Percentiles rank a stretch among this genome's conserved stretches.
Evolutionary conservation across 2,888 invertebrate genomes (phyloP).

Genomic region (Sinodicranocentrus sp.): DNA sequence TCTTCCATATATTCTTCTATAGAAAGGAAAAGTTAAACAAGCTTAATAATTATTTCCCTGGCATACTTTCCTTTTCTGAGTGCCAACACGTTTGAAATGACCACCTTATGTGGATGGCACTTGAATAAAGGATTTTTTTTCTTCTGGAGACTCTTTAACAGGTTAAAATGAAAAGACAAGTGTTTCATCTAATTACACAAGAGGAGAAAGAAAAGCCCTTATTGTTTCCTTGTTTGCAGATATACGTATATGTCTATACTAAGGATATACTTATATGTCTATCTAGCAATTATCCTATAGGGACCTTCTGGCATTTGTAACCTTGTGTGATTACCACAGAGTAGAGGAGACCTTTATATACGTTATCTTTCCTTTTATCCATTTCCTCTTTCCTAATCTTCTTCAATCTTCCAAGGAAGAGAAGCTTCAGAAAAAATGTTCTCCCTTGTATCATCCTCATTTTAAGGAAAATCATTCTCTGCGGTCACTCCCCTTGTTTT

Average conservation of each 20-base stretch:
- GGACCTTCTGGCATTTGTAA: slow-evolving; percentile 10
- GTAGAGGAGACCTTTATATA: not conserved
- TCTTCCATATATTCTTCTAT: slow-evolving; percentile 2
- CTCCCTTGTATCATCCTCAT: no score
- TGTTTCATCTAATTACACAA: slow-evolving; percentile 64
- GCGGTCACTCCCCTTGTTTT: no score
- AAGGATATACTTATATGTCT: no score
- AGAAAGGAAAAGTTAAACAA: slow-evolving; percentile 47
- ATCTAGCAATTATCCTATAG: slow-evolving; percentile 15
- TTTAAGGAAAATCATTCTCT: no score
- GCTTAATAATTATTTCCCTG: slow-evolving; percentile 36
- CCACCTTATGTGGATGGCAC: not conserved
- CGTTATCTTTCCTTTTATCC: not conserved
- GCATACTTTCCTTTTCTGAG: not conserved
- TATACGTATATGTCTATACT: no score
- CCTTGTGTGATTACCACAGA: no score
- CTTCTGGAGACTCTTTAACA: slow-evolving; percentile 15
- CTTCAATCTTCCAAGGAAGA: not conserved
- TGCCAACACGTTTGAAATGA: not conserved
- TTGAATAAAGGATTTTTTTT: slow-evolving; percentile 12
- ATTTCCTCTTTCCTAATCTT: not conserved
- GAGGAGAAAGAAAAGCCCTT: not conserved
- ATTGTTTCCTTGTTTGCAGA: no score
- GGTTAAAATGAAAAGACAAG: slow-evolving; percentile 69
- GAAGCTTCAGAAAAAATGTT: no score